Evolutionary conservation across 2,888 invertebrate species (phyloP).

Genomic region (Agrochola lychnidis): DNA sequence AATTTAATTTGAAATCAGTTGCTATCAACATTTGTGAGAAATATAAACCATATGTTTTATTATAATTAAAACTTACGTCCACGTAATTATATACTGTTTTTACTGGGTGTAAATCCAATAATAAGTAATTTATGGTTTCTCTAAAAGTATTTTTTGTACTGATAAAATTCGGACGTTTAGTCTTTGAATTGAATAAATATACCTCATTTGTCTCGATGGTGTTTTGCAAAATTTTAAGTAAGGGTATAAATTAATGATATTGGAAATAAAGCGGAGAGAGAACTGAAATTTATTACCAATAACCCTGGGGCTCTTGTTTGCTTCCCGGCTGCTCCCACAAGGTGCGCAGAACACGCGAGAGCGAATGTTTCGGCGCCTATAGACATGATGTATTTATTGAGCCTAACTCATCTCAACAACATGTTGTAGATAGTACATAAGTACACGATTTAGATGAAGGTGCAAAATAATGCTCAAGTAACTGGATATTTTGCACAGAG

Average conservation of each 20-base stretch:
- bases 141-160: constrained; percentile 24
- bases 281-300: constrained; percentile 84
- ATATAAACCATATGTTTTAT: constrained; percentile 63
- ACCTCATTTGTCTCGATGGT: constrained; percentile 33
- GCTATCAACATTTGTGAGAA: constrained; percentile 72
- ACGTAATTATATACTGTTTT: constrained; percentile 64
- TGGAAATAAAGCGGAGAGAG: constrained; percentile 76
- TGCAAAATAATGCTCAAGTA: constrained; percentile 3
- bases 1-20: constrained; percentile 82
- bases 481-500: constrained; percentile 6
- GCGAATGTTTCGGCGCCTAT: constrained; percentile 80
- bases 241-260: constrained; percentile 78
- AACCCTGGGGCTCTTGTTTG: constrained; percentile 83
- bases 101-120: constrained; percentile 68
- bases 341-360: constrained; percentile 80
- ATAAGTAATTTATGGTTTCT: constrained; percentile 62
- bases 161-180: constrained; percentile 11
- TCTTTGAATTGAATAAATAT: constrained; percentile 40
- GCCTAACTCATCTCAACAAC: constrained; percentile 42
- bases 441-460: constrained; percentile 22
- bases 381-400: constrained; percentile 83
- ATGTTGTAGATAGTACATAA: constrained; percentile 31
- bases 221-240: constrained; percentile 58
- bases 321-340: constrained; percentile 76
- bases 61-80: constrained; percentile 70